These are phyloP conservation scores for Oscarella lobularis DNA, from an alignment of 37 sponge, comb jelly and placozoan species.

Conservation along the genomic window DNA sequence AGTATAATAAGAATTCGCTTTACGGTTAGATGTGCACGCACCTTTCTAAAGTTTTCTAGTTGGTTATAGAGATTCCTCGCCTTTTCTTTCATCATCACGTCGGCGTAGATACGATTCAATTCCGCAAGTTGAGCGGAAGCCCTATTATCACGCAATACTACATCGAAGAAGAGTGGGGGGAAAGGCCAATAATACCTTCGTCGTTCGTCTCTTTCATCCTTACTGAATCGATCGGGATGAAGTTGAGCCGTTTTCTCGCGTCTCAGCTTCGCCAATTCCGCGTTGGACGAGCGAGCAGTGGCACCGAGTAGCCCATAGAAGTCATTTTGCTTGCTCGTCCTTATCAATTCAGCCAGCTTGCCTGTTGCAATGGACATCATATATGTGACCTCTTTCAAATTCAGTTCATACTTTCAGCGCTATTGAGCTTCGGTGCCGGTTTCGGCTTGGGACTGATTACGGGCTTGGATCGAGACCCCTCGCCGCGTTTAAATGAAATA, in stretches of 20 bases:
- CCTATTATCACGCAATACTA: slow-evolving; percentile 12
- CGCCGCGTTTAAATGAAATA: too few species aligned
- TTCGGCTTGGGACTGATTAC: too few species aligned
- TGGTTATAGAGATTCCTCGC: slow-evolving; percentile 49
- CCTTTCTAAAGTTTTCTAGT: slow-evolving; percentile 65
- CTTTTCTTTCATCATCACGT: slow-evolving; percentile 46
- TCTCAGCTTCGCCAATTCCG: slow-evolving; percentile 48
- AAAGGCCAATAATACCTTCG: too few species aligned
- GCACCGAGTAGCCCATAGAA: slow-evolving; percentile 67
- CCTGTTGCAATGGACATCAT: too few species aligned
- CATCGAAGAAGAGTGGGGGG: background rate
- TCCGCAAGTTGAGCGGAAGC: slow-evolving; percentile 36
- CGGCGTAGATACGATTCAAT: slow-evolving; percentile 66
- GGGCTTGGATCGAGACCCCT: too few species aligned
- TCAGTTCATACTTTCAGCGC: too few species aligned
- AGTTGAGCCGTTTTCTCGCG: slow-evolving; percentile 48
- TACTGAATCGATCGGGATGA: slow-evolving; percentile 74
- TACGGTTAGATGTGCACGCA: too few species aligned
- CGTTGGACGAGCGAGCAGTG: slow-evolving; percentile 13
- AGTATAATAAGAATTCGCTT: too few species aligned
- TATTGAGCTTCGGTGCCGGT: too few species aligned
- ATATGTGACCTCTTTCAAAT: too few species aligned
- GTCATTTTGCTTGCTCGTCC: slow-evolving; percentile 38
- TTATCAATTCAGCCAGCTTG: background rate
- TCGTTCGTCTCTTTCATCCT: slow-evolving; percentile 12